Percentiles rank a stretch among this genome's conserved stretches.
These are phyloP conservation scores for Alectoris magna DNA, from an alignment of 2,797 vertebrate species.

Conservation along the genomic window DNA sequence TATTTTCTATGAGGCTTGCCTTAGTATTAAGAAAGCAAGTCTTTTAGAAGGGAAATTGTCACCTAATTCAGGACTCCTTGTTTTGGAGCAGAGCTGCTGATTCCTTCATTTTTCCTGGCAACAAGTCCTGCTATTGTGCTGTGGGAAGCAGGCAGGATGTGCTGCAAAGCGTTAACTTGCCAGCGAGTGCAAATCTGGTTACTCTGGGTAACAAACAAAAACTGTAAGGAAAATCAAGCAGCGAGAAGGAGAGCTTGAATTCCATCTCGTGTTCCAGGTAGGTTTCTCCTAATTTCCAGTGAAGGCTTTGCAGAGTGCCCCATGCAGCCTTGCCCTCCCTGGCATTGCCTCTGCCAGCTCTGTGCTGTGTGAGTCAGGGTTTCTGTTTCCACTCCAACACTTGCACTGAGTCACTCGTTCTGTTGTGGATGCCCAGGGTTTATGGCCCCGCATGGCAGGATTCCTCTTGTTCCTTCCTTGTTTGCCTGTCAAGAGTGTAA, in stretches of 20 bases:
- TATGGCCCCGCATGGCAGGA: background rate
- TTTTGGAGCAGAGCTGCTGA: conserved; percentile 53
- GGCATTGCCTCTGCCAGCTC: conserved; percentile 17
- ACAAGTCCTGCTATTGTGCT: conserved; percentile 40
- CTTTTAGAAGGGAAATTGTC: background rate
- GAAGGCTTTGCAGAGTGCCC: background rate
- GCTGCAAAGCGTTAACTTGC: background rate
- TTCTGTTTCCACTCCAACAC: conserved; percentile 13
- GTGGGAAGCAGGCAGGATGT: conserved; percentile 55
- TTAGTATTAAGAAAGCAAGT: background rate
- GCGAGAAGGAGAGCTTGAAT: background rate
- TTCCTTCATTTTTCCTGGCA: conserved; percentile 65
- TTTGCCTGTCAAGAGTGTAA: background rate
- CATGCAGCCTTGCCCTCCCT: background rate
- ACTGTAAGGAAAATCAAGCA: background rate
- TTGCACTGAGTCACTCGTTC: conserved; percentile 26
- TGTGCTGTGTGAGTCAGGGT: background rate
- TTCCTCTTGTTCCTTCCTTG: background rate
- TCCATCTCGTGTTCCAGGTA: background rate
- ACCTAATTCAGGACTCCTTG: conserved; percentile 12
- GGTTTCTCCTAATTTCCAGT: background rate
- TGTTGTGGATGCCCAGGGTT: background rate
- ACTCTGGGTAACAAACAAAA: background rate
- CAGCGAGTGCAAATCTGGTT: background rate
- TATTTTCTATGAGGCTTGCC: background rate